phyloP scores from a whole-genome alignment of 2,113 vertebrate genomes.

The Lipophrys pholis region DNA sequence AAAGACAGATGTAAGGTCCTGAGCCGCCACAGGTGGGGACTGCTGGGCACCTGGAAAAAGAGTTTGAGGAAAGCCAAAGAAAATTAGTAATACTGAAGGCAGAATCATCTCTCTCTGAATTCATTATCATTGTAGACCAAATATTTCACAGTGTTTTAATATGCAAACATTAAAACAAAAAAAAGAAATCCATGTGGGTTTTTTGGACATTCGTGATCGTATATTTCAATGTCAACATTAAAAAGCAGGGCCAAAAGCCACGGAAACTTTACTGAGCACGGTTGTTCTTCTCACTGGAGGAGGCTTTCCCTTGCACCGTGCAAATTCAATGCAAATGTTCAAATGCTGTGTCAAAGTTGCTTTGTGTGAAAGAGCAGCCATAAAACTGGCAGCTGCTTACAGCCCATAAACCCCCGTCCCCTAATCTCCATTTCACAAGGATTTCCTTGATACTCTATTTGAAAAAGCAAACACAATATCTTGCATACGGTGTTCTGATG shows the following conservation, averaged over 20 bases:
- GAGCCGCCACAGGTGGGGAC: conserved; percentile 89
- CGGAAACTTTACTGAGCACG: not conserved
- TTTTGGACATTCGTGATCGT: not conserved
- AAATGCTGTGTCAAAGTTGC: conserved; percentile 78
- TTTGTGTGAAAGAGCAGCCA: conserved; percentile 75
- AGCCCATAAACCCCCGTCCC: conserved; percentile 70
- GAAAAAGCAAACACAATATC: conserved; percentile 47
- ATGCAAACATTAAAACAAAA: not conserved
- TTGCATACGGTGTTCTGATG: conserved; percentile 5
- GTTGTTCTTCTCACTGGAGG: conserved; percentile 22
- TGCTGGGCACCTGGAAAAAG: conserved; percentile 85
- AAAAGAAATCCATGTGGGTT: conserved; percentile 4
- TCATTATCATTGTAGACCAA: not conserved
- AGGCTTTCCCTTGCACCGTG: conserved; percentile 31
- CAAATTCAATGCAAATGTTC: conserved; percentile 76
- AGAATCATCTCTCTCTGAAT: not conserved
- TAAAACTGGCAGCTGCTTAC: conserved; percentile 80
- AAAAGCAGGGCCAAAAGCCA: not conserved
- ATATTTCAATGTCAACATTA: conserved; percentile 1
- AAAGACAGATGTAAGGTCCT: conserved; percentile 90
- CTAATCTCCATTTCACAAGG: conserved; percentile 62
- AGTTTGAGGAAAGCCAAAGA: conserved; percentile 7
- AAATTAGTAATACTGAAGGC: not conserved
- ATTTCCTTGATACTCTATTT: conserved; percentile 51
- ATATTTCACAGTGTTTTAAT: not conserved